phyloP scores from a whole-genome alignment of 1,140 invertebrate species.

The Sycophaga agraensis region DNA sequence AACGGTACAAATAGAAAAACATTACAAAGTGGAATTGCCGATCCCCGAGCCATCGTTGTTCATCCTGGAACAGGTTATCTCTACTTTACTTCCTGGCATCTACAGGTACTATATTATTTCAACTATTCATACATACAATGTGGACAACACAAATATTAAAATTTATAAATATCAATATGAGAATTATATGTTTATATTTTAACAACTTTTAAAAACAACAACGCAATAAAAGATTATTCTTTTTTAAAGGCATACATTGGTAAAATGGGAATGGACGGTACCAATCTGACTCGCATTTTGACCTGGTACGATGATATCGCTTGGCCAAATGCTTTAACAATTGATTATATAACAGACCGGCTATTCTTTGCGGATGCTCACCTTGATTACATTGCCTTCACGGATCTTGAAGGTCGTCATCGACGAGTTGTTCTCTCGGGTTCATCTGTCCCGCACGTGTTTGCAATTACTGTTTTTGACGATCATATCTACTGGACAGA shows the following conservation, averaged over 20 bases:
- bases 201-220: too few relatives aligned
- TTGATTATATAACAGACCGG: conserved; percentile 94
- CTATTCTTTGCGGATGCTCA: conserved; percentile 98
- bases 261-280: conserved; percentile 96
- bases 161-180: too few relatives aligned
- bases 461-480: conserved; percentile 91
- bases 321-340: conserved; percentile 96
- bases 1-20: conserved; percentile 91
- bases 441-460: conserved; percentile 85
- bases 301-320: conserved; percentile 93
- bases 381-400: conserved; percentile 94
- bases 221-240: neutral
- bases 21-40: conserved; percentile 81
- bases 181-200: too few relatives aligned
- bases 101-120: conserved; percentile 58
- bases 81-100: conserved; percentile 95
- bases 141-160: neutral
- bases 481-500: conserved; percentile 97
- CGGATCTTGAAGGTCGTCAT: conserved; percentile 86
- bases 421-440: conserved; percentile 81
- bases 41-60: conserved; percentile 91
- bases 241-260: conserved; percentile 84
- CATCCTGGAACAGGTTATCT: conserved; percentile 93
- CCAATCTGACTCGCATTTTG: conserved; percentile 84
- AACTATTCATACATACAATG: too few relatives aligned